Evolutionary conservation across 2,888 invertebrate species (phyloP).

Genomic region (Belgica antarctica): DNA sequence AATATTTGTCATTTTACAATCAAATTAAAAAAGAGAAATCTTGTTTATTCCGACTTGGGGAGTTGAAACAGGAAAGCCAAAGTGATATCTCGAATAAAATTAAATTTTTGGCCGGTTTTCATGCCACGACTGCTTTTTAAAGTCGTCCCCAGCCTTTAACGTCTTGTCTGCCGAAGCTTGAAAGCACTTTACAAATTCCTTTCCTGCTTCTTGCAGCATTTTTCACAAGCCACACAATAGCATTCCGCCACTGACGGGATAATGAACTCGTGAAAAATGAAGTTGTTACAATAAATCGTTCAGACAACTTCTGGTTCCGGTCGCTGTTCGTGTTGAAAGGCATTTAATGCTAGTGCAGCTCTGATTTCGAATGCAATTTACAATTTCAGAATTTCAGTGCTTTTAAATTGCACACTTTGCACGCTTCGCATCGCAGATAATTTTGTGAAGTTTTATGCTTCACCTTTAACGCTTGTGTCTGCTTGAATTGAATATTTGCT

Average conservation of each 20-base stretch:
- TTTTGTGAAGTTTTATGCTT: no score
- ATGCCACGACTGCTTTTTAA: not conserved
- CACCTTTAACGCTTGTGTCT: no score
- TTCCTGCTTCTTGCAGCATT: no score
- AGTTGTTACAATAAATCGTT: conserved; percentile 41
- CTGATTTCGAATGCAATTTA: not conserved
- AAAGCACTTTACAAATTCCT: not conserved
- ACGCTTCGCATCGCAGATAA: conserved; percentile 5
- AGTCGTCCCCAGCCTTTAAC: not conserved
- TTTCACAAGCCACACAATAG: not conserved
- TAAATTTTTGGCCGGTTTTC: conserved; percentile 18
- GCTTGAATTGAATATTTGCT: no score
- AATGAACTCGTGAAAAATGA: conserved; percentile 32
- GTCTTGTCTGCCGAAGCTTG: not conserved
- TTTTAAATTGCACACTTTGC: conserved; percentile 4
- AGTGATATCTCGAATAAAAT: conserved; percentile 13
- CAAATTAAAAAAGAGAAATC: conserved; percentile 43
- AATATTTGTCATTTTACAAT: conserved; percentile 44
- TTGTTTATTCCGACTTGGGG: conserved; percentile 21
- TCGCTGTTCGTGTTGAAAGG: conserved; percentile 36
- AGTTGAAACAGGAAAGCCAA: not conserved
- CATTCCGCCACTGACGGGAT: not conserved
- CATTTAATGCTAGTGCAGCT: conserved; percentile 23
- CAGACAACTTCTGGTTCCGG: conserved; percentile 30
- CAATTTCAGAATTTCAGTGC: not conserved